These are phyloP conservation scores for Erithacus rubecula DNA, from an alignment of 2,797 vertebrate species.

Conservation along the genomic window DNA sequence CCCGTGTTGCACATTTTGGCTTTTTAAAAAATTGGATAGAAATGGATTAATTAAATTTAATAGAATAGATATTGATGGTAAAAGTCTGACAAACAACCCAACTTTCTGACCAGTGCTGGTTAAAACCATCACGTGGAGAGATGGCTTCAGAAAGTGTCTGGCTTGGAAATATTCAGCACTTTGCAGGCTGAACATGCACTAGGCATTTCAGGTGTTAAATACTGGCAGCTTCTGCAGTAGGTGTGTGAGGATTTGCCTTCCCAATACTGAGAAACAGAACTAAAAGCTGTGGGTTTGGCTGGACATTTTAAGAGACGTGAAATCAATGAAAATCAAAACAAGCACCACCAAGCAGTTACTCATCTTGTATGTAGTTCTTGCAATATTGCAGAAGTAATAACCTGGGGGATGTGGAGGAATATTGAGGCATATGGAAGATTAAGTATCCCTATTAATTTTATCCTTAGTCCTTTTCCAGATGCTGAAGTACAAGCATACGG, in stretches of 20 bases:
- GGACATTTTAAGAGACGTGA: neutral
- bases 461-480: slow-evolving; percentile 53
- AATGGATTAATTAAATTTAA: neutral
- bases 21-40: neutral
- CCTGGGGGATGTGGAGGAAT: slow-evolving; percentile 16
- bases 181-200: neutral
- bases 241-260: neutral
- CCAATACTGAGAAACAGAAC: neutral
- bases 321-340: slow-evolving; percentile 7
- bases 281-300: neutral
- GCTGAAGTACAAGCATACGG: slow-evolving; percentile 20
- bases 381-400: slow-evolving; percentile 26
- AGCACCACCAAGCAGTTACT: neutral
- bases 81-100: neutral
- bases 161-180: neutral
- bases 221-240: neutral
- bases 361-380: neutral
- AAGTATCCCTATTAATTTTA: slow-evolving; percentile 52
- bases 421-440: slow-evolving; percentile 38
- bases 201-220: neutral
- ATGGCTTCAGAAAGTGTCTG: neutral
- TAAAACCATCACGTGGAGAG: neutral
- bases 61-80: neutral
- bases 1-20: neutral
- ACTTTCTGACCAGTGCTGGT: neutral